Evolutionary conservation across 2,888 invertebrate genomes (phyloP).

Genomic region (Nomada hirtipes): DNA sequence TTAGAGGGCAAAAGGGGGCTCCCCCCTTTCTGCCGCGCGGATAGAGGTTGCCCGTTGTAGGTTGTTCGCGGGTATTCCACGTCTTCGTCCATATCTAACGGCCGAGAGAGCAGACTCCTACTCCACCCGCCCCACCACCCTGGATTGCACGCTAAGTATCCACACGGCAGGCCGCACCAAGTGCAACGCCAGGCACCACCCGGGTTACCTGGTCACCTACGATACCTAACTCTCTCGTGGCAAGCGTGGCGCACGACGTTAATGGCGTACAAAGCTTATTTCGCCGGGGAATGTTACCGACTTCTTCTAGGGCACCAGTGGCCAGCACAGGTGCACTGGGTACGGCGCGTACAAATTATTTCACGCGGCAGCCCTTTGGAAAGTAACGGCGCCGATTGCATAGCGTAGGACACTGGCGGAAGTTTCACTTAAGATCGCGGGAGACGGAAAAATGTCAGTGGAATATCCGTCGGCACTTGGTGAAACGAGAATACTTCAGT

Average conservation of each 20-base stretch:
- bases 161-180: slow-evolving; percentile 68
- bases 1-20: slow-evolving; percentile 52
- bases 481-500: background rate
- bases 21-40: slow-evolving; percentile 35
- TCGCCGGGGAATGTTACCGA: background rate
- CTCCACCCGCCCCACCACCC: slow-evolving; percentile 68
- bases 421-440: background rate
- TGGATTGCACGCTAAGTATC: slow-evolving; percentile 62
- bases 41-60: slow-evolving; percentile 58
- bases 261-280: background rate
- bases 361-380: background rate
- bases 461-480: no score
- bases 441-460: background rate
- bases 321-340: background rate
- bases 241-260: slow-evolving; percentile 63
- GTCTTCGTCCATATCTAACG: slow-evolving; percentile 57
- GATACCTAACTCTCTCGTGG: slow-evolving; percentile 66
- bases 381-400: background rate
- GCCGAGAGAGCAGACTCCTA: slow-evolving; percentile 66
- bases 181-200: slow-evolving; percentile 77
- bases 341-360: background rate
- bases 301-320: background rate
- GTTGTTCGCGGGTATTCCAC: slow-evolving; percentile 59
- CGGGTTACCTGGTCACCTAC: slow-evolving; percentile 78
- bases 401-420: background rate